phyloP scores from a whole-genome alignment of 2,888 invertebrate genomes.

The Nomada fabriciana region DNA sequence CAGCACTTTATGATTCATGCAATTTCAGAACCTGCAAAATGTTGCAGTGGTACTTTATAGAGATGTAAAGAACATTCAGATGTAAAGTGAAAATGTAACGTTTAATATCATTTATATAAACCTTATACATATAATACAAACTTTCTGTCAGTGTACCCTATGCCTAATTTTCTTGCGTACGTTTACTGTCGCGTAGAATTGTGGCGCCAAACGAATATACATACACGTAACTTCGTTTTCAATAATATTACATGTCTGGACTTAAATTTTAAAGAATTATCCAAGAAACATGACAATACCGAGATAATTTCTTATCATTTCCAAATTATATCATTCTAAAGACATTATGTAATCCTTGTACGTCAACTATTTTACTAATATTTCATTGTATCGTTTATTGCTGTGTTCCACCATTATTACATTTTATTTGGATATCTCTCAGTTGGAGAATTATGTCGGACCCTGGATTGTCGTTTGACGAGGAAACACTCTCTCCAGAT shows the following conservation, averaged over 20 bases:
- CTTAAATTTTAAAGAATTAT: neutral
- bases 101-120: slow-evolving; percentile 1
- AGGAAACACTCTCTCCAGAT: slow-evolving; percentile 74
- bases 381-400: neutral
- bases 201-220: slow-evolving; percentile 41
- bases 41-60: slow-evolving; percentile 9
- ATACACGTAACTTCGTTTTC: slow-evolving; percentile 13
- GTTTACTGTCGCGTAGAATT: slow-evolving; percentile 15
- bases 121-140: slow-evolving; percentile 1
- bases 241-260: neutral
- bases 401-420: neutral
- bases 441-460: slow-evolving; percentile 69
- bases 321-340: slow-evolving; percentile 9
- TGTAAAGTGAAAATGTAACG: slow-evolving; percentile 22
- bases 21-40: slow-evolving; percentile 25
- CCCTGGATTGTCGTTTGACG: slow-evolving; percentile 69
- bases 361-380: slow-evolving; percentile 16
- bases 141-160: neutral
- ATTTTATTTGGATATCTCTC: slow-evolving; percentile 11
- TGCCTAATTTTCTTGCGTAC: slow-evolving; percentile 6
- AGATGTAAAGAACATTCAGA: slow-evolving; percentile 10
- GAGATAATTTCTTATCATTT: neutral
- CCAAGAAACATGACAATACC: neutral
- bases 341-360: slow-evolving; percentile 9
- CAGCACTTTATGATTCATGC: slow-evolving; percentile 1